Conservation (phyloP, 2,113 vertebrate genomes). For the Vulpes ferrilata region DNA sequence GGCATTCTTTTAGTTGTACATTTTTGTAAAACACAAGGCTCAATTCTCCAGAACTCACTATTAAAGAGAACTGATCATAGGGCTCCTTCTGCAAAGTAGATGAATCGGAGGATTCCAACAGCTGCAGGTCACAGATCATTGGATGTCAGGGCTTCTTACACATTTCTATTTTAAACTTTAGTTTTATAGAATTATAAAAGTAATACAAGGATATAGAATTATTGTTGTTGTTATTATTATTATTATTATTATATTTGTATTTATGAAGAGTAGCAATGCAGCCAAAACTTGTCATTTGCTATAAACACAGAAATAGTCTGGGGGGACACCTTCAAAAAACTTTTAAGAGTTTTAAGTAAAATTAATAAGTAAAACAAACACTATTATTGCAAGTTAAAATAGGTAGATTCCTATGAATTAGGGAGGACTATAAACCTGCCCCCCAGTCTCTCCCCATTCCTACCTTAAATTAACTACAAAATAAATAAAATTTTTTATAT, state of each 20-base stretch:
- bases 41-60: background rate
- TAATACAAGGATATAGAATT: background rate
- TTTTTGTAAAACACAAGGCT: background rate
- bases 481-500: background rate
- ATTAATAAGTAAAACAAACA: background rate
- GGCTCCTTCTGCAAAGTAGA: background rate
- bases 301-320: slow-evolving; percentile 15
- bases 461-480: background rate
- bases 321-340: background rate
- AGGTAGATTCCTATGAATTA: background rate
- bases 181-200: background rate
- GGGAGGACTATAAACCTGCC: background rate
- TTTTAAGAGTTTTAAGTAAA: background rate
- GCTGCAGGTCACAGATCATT: background rate
- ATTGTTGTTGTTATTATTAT: background rate
- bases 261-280: slow-evolving; percentile 34
- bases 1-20: background rate
- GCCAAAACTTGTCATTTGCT: slow-evolving; percentile 26
- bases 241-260: background rate
- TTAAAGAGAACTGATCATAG: background rate
- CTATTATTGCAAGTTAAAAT: background rate
- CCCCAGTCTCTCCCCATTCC: background rate
- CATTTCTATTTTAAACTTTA: background rate
- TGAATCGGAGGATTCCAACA: background rate
- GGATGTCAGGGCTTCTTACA: background rate